Percentiles rank a stretch among this genome's conserved stretches.
phyloP scores from a whole-genome alignment of 2,113 vertebrate species.

The Hippoglossus stenolepis region DNA sequence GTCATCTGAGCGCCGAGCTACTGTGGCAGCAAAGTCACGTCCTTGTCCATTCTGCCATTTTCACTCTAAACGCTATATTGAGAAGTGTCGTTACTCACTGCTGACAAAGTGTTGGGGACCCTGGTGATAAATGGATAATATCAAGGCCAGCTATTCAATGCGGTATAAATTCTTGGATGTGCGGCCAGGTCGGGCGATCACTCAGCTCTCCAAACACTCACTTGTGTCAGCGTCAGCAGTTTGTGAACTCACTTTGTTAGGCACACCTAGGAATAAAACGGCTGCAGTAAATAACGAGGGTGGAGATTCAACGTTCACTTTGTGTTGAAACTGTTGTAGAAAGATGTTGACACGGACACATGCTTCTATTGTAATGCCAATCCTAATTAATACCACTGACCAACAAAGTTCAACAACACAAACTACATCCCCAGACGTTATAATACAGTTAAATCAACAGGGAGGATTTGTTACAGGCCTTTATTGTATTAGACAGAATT shows the following conservation, averaged over 20 bases:
- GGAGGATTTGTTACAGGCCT: no score
- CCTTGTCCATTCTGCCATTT: conserved; percentile 77
- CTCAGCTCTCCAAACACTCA: conserved; percentile 2
- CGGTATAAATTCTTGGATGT: conserved; percentile 28
- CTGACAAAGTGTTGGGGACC: conserved; percentile 67
- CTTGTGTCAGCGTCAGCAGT: not conserved
- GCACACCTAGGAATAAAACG: not conserved
- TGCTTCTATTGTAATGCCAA: no score
- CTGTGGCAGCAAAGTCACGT: conserved; percentile 71
- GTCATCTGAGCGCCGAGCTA: conserved; percentile 46
- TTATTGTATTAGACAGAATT: no score
- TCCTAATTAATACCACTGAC: no score
- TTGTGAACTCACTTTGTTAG: not conserved
- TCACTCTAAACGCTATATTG: conserved; percentile 73
- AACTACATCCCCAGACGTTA: no score
- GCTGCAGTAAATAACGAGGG: not conserved
- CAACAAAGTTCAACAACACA: no score
- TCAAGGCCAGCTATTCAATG: conserved; percentile 55
- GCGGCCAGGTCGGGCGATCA: conserved; percentile 6
- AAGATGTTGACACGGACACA: not conserved
- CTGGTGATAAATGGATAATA: conserved; percentile 63
- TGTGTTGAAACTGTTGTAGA: not conserved
- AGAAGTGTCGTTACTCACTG: conserved; percentile 75
- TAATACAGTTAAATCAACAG: no score
- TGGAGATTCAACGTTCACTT: no score